A percentile compares a stretch with the other conserved stretches of the same genome.
These are phyloP conservation scores for Leptoteleia sp. DNA, from an alignment of 1,140 invertebrate species.

Conservation along the genomic window DNA sequence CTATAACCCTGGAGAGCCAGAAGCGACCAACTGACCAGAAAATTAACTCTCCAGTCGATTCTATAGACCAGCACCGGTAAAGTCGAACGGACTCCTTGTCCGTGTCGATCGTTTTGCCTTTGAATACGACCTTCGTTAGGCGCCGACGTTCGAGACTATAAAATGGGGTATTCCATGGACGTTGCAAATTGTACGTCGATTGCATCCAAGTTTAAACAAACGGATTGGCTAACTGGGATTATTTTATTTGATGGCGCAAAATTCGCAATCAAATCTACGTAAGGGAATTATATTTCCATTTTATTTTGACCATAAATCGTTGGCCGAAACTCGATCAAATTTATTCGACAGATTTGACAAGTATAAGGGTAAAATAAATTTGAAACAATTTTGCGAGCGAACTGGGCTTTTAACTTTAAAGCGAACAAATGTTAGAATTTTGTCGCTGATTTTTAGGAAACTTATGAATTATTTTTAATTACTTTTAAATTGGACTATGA, in stretches of 20 bases:
- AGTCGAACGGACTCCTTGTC: conserved; percentile 66
- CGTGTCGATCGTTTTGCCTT: conserved; percentile 63
- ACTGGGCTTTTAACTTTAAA: no score
- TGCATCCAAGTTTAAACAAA: conserved; percentile 10
- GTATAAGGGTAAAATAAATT: no score
- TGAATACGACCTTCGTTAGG: conserved; percentile 64
- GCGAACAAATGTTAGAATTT: no score
- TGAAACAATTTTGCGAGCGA: no score
- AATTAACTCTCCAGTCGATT: conserved; percentile 82
- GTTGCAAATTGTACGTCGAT: conserved; percentile 24
- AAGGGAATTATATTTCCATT: neutral
- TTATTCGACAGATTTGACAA: no score
- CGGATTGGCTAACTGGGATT: neutral
- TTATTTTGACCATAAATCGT: neutral
- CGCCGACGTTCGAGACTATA: conserved; percentile 55
- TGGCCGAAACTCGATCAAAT: no score
- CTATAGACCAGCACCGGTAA: conserved; percentile 72
- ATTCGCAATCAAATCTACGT: neutral
- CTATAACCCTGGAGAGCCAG: conserved; percentile 80
- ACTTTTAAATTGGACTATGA: no score
- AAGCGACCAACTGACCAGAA: conserved; percentile 83
- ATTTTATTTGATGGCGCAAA: neutral
- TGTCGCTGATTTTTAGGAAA: no score
- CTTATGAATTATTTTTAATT: no score
- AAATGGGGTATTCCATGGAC: conserved; percentile 43